phyloP scores from a whole-genome alignment of 2,797 vertebrate genomes.

The Alauda arvensis region DNA sequence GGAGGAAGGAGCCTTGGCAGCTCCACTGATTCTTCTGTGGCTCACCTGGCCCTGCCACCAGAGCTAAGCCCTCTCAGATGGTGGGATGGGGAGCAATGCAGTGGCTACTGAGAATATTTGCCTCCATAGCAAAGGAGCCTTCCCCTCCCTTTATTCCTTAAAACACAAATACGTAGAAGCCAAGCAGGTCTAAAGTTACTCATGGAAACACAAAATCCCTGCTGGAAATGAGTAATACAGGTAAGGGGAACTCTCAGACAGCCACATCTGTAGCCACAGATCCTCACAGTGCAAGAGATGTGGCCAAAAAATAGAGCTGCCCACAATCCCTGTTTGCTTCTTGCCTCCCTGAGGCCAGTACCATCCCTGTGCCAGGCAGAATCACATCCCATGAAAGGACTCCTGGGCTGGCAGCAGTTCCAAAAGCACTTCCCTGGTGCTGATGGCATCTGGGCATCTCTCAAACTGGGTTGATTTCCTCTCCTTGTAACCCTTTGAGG shows the following conservation, averaged over 20 bases:
- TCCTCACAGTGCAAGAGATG: background rate
- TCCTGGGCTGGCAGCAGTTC: background rate
- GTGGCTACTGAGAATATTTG: background rate
- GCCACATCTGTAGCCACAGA: background rate
- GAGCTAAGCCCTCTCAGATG: background rate
- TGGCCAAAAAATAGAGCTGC: background rate
- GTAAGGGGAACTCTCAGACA: background rate
- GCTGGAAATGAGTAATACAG: background rate
- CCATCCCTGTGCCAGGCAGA: background rate
- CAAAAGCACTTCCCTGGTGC: background rate
- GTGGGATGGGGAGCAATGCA: too few species aligned
- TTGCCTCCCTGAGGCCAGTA: background rate
- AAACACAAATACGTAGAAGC: background rate
- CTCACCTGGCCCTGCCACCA: background rate
- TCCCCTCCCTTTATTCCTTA: background rate
- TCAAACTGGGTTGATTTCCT: background rate
- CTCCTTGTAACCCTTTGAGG: background rate
- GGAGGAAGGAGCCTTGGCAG: background rate
- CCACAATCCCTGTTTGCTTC: background rate
- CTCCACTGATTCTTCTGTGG: background rate
- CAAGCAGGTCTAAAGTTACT: background rate
- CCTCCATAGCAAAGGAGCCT: background rate
- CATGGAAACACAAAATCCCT: background rate
- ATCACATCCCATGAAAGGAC: background rate
- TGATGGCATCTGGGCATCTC: background rate